Base-by-base conservation (phyloP, 1,140 invertebrate genomes). In the Drosophila ironensis region DNA sequence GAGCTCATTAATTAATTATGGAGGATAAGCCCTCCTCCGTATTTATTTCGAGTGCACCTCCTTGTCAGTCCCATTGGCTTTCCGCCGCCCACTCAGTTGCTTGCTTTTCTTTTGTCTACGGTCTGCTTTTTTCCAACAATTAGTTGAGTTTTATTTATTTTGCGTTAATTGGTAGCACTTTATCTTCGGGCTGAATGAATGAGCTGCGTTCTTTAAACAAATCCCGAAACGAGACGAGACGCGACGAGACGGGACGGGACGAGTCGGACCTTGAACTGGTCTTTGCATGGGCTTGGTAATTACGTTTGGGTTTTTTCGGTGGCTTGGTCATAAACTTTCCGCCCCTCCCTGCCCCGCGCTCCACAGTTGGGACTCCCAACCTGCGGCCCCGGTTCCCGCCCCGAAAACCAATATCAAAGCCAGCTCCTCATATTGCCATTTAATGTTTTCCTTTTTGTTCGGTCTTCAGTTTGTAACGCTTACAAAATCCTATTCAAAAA, bases 91-190 rank as follows among this genome's bases (percentile, higher is more conserved):
- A 11, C 8, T 17, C 63, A 68, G 41, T 47, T 51, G 44, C 41
- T 28, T 24, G 4, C 25, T 37, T 72, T 30, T 33, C 44, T 61
- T 51, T 72, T 63, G 69, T 72, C 40, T 71, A 40, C 30, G 67
- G 67, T 28, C 38, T 52, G 47, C 42, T 64, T 75, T 82, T 75
- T 76, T 76, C 52, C 78, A 88, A 88, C 86, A 88, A 88, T 88
- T 88, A 88, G 86, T 88, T 77, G 78, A 81, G 86, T 88, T 88
- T 88, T 88, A 88, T 88, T 88, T 88, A 88, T 88, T 88, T 88
- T 88, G 78, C 86, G 86, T 88, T 88, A 88, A 88, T 88, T 88
- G 86, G 80, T 81, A 88, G 86, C 86, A 88, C 86, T 88, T 88
- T 88, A 88, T 88, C 86, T 88, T 88, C 60, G 46, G 78, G 69